Evolutionary conservation across 2,113 vertebrate species (phyloP).

Genomic region (Alethe diademata): DNA sequence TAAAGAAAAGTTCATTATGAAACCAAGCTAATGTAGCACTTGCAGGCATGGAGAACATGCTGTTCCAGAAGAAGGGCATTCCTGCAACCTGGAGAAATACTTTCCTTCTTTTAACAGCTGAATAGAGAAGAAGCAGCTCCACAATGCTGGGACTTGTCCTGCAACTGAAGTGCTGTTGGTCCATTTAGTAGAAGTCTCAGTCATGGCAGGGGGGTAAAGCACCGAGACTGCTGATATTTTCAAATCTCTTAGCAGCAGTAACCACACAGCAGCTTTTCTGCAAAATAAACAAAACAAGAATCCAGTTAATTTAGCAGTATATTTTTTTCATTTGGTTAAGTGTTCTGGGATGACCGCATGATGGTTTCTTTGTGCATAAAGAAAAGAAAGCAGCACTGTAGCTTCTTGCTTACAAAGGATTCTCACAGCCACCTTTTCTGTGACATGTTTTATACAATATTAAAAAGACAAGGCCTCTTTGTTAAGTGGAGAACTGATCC

Average conservation of each 20-base stretch:
- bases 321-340: slow-evolving; percentile 67
- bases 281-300: slow-evolving; percentile 75
- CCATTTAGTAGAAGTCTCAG: slow-evolving; percentile 72
- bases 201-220: slow-evolving; percentile 58
- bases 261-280: slow-evolving; percentile 79
- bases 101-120: slow-evolving; percentile 22
- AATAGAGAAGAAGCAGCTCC: slow-evolving; percentile 39
- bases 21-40: not conserved
- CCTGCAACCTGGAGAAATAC: not conserved
- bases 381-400: not conserved
- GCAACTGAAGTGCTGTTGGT: slow-evolving; percentile 75
- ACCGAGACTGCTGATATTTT: slow-evolving; percentile 76
- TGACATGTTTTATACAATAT: not conserved
- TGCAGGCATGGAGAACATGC: not conserved
- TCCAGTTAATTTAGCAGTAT: slow-evolving; percentile 73
- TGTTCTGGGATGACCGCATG: slow-evolving; percentile 54
- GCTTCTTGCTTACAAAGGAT: slow-evolving; percentile 11
- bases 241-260: slow-evolving; percentile 73
- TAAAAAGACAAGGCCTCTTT: slow-evolving; percentile 44
- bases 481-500: not conserved
- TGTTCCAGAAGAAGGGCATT: not conserved
- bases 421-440: not conserved
- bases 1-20: not conserved
- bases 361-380: slow-evolving; percentile 33
- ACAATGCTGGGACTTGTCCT: slow-evolving; percentile 13